Conservation (phyloP, 1,140 invertebrate genomes). For the Zophobas morio region DNA sequence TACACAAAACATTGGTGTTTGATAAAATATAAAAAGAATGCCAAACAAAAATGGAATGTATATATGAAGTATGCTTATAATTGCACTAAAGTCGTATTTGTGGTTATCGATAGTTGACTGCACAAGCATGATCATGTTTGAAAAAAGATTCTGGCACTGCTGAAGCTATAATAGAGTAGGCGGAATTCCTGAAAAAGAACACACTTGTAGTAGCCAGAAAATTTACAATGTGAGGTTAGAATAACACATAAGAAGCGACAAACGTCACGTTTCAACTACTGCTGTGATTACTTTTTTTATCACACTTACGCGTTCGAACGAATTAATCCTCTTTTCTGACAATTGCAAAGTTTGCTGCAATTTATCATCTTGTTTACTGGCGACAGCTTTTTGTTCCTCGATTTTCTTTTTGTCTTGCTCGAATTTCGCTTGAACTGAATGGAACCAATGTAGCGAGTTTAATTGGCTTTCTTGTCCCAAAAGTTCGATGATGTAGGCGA, state of each 20-base stretch:
- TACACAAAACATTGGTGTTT: slow-evolving; percentile 21
- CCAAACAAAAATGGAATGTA: neutral
- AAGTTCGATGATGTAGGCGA: slow-evolving; percentile 81
- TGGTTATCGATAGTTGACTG: neutral
- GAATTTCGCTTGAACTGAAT: slow-evolving; percentile 86
- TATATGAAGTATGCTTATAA: slow-evolving; percentile 18
- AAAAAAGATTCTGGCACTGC: slow-evolving; percentile 96
- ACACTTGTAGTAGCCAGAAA: slow-evolving; percentile 42
- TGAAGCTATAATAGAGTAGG: slow-evolving; percentile 91
- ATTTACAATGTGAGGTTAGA: neutral
- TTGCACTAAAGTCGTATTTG: slow-evolving; percentile 14
- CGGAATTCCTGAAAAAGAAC: slow-evolving; percentile 84
- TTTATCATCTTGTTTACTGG: slow-evolving; percentile 80
- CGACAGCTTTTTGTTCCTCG: slow-evolving; percentile 69
- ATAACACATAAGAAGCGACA: neutral
- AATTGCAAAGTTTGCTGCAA: slow-evolving; percentile 94
- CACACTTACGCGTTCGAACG: slow-evolving; percentile 77
- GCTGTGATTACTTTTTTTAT: too few relatives aligned
- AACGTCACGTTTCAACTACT: too few relatives aligned
- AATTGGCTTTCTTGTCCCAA: slow-evolving; percentile 85
- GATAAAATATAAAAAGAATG: slow-evolving; percentile 7
- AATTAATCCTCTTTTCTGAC: slow-evolving; percentile 88
- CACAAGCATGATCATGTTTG: slow-evolving; percentile 52
- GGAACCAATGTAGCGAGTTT: slow-evolving; percentile 96
- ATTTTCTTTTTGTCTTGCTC: slow-evolving; percentile 75